A percentile compares a stretch with the other conserved stretches of the same genome.
phyloP scores from a whole-genome alignment of 2,888 invertebrate species.

The Tridacna crocea region DNA sequence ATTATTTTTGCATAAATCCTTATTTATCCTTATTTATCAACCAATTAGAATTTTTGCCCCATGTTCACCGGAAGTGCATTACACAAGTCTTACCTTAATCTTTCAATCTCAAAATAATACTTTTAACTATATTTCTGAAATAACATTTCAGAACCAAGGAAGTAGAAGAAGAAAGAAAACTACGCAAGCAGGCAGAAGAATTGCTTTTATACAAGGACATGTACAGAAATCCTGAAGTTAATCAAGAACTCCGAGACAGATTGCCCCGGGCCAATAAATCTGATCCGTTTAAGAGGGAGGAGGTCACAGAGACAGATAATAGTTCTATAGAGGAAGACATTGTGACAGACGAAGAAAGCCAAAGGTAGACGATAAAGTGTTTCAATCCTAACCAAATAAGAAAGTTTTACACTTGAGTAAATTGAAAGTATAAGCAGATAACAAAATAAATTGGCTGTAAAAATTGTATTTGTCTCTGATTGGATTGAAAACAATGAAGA shows the following conservation, averaged over 20 bases:
- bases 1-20: no score
- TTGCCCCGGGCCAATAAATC: constrained; percentile 78
- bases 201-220: constrained; percentile 74
- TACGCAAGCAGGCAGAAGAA: constrained; percentile 70
- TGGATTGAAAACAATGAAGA: neutral
- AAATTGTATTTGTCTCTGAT: no score
- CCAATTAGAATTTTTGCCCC: no score
- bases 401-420: no score
- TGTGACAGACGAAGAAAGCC: constrained; percentile 42
- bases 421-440: no score
- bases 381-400: no score
- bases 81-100: no score
- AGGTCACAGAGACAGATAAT: constrained; percentile 53
- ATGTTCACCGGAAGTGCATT: no score
- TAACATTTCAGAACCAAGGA: constrained; percentile 65
- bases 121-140: no score
- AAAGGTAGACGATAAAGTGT: neutral
- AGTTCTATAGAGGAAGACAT: constrained; percentile 64
- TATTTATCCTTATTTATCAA: no score
- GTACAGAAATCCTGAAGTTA: constrained; percentile 78
- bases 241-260: constrained; percentile 76
- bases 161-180: constrained; percentile 69
- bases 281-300: constrained; percentile 62
- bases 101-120: no score
- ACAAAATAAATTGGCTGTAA: no score